phyloP scores from a whole-genome alignment of 2,797 vertebrate species.

The Erpetoichthys calabaricus region DNA sequence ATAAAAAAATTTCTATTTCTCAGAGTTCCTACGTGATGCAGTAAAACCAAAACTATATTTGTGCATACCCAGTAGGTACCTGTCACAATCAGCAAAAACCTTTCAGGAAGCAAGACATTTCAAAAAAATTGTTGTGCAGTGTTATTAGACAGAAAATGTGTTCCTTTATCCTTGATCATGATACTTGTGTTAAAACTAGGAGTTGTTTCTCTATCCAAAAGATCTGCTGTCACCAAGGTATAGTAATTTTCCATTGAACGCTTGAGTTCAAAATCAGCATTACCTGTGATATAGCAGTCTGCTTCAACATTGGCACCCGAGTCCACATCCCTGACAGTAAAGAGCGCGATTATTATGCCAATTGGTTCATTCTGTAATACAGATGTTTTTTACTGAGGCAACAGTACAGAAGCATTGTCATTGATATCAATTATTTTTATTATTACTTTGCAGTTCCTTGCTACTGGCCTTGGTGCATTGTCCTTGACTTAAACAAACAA shows the following conservation, averaged over 20 bases:
- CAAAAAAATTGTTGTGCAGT: too few species aligned
- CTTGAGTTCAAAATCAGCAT: constrained; percentile 30
- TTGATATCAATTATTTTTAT: constrained; percentile 24
- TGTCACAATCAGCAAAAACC: too few species aligned
- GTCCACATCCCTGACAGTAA: constrained; percentile 37
- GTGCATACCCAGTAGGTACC: too few species aligned
- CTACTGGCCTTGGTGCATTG: constrained; percentile 11
- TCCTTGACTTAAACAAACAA: constrained; percentile 25
- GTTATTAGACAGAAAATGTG: constrained; percentile 34
- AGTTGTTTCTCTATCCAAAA: constrained; percentile 30
- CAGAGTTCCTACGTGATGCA: too few species aligned
- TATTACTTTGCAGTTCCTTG: constrained; percentile 22
- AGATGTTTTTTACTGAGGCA: constrained; percentile 21
- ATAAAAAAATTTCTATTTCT: too few species aligned
- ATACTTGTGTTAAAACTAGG: constrained; percentile 23
- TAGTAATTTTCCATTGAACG: constrained; percentile 35
- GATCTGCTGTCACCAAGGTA: constrained; percentile 30
- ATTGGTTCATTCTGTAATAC: constrained; percentile 28
- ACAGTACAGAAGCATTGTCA: constrained; percentile 25
- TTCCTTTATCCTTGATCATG: constrained; percentile 34
- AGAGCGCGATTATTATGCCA: constrained; percentile 30
- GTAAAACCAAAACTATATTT: too few species aligned
- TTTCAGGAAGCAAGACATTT: too few species aligned
- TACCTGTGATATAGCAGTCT: constrained; percentile 20
- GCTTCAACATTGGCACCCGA: constrained; percentile 38